Conservation (phyloP, 2,113 vertebrate genomes). For the Perca fluviatilis region DNA sequence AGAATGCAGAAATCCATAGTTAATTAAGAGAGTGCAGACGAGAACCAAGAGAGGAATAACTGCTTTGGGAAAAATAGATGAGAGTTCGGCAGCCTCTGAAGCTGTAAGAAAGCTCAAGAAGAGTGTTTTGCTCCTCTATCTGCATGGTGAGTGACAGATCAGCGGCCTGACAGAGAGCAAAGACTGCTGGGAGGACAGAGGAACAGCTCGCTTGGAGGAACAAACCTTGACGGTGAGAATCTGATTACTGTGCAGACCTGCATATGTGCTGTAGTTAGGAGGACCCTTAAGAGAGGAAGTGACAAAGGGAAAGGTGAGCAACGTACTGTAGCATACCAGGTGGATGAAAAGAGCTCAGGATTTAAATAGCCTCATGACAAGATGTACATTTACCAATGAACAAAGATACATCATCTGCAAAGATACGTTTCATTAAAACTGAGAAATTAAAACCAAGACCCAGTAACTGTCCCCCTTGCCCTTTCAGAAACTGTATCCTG, state of each 20-base stretch:
- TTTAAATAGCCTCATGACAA: neutral
- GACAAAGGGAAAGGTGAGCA: constrained; percentile 53
- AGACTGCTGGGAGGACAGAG: constrained; percentile 29
- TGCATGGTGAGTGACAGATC: constrained; percentile 49
- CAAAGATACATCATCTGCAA: constrained; percentile 26
- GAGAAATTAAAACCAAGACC: neutral
- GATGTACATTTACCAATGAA: neutral
- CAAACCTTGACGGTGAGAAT: constrained; percentile 87
- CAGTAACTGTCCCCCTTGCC: constrained; percentile 1
- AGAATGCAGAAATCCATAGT: constrained; percentile 18
- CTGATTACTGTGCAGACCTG: constrained; percentile 87
- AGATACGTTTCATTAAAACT: neutral
- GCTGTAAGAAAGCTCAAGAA: constrained; percentile 25
- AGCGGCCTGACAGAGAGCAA: constrained; percentile 42
- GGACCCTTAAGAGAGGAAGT: constrained; percentile 75
- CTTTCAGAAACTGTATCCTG: constrained; percentile 27
- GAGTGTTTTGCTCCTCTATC: constrained; percentile 8
- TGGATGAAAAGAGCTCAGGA: neutral
- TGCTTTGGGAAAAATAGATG: constrained; percentile 28
- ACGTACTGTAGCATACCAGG: neutral
- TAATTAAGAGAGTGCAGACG: constrained; percentile 6
- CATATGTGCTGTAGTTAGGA: constrained; percentile 73
- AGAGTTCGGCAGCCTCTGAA: constrained; percentile 16
- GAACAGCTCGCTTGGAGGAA: constrained; percentile 56
- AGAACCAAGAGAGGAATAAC: constrained; percentile 16